Base-by-base conservation (phyloP, 2,797 vertebrate genomes). In the Meriones psammophilus region DNA sequence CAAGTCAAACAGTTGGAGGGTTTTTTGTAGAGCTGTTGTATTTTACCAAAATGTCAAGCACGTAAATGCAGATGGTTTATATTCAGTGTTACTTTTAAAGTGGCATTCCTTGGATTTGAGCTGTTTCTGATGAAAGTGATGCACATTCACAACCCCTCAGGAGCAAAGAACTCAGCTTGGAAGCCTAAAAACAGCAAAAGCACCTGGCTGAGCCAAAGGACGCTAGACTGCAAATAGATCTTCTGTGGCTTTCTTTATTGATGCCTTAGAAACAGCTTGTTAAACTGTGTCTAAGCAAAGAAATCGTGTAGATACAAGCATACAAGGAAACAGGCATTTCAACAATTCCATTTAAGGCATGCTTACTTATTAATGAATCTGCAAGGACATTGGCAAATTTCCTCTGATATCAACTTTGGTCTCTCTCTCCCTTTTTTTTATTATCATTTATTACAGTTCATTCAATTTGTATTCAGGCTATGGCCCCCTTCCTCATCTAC, bases 21-120 rank as follows among this genome's bases (percentile, higher is more conserved):
- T 96, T 97, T 71, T 93, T 54, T 54, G 78, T 83, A 96, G 68
- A 85, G 69, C 91, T 97, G 88, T 92, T 73, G 14, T 96, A 92
- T 96, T 97, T 97, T 92, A 92, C 54, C 78, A 94, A 97, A 97
- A 97, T 96, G 96, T 96, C 96, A 97, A 97, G 93, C 91, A 96
- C 64, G 94, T 97, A 91, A 93, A 88, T 96, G 88, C 92, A 95
- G 95, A 95, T 96, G 93, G 92, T 96, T 97, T 96, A 95, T 93
- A 73, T 77, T 97, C 73, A 76, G 68, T 96, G 94, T 68, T 96
- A 92, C 96, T 96, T 97, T 96, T 89, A 94, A 79, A 97, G 69
- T 20, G 8, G 90, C 69, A 80, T 91, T 96, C 46, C 78, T 89
- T 80, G 74, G 42, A 90, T 24, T 84, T 95, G 95, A 94, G 66